Evolutionary conservation across 2,888 invertebrate genomes (phyloP).

Genomic region (Callosobruchus maculatus): DNA sequence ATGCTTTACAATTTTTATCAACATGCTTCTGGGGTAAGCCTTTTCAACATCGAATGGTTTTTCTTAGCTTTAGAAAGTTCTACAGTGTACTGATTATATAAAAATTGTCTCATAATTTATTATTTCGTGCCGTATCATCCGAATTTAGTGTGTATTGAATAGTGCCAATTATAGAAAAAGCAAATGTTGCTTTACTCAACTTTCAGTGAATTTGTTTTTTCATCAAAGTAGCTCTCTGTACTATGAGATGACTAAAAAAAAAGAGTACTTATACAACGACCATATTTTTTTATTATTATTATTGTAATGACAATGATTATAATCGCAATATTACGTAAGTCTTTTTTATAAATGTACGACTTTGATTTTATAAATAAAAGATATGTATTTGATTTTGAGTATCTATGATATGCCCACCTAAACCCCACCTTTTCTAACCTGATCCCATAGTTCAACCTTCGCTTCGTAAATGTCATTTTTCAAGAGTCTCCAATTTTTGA

Average conservation of each 20-base stretch:
- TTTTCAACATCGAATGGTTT: slow-evolving; percentile 23
- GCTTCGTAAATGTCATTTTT: too few relatives aligned
- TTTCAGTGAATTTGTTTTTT: slow-evolving; percentile 37
- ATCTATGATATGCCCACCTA: not conserved
- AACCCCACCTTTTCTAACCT: too few relatives aligned
- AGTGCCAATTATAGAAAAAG: not conserved
- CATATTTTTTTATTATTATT: slow-evolving; percentile 28
- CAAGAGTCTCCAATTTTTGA: too few relatives aligned
- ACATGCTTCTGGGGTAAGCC: slow-evolving; percentile 35
- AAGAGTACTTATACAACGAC: slow-evolving; percentile 33
- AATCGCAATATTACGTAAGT: slow-evolving; percentile 44
- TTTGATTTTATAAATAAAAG: slow-evolving; percentile 41
- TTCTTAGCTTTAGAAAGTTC: slow-evolving; percentile 24
- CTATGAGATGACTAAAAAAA: slow-evolving; percentile 34
- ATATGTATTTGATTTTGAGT: not conserved
- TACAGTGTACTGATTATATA: slow-evolving; percentile 37
- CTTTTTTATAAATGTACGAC: slow-evolving; percentile 43
- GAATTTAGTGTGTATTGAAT: not conserved
- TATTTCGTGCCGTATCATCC: slow-evolving; percentile 7
- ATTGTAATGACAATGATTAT: slow-evolving; percentile 24
- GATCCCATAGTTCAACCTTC: too few relatives aligned
- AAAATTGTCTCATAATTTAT: slow-evolving; percentile 24
- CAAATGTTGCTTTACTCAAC: slow-evolving; percentile 4
- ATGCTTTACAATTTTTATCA: slow-evolving; percentile 45
- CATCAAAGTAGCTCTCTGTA: slow-evolving; percentile 47